These are phyloP conservation scores for Glaucomys volans DNA, from an alignment of 2,113 vertebrate species.

Conservation along the genomic window DNA sequence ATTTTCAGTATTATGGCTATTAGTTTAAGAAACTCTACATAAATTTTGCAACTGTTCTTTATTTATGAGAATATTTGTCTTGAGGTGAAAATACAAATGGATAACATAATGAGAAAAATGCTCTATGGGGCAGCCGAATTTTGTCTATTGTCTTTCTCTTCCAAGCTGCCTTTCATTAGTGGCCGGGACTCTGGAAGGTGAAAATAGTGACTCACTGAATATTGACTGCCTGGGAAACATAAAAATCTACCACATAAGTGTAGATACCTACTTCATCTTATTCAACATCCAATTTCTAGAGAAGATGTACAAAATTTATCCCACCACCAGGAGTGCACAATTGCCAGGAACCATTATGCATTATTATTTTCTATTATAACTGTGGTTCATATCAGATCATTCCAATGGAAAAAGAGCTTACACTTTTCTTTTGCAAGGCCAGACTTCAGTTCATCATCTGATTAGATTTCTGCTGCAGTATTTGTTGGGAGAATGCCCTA, in stretches of 20 bases:
- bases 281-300: not conserved
- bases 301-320: not conserved
- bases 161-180: constrained; percentile 55
- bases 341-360: not conserved
- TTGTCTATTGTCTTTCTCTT: constrained; percentile 59
- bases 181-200: not conserved
- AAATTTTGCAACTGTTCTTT: not conserved
- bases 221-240: constrained; percentile 19
- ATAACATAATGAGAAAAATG: not conserved
- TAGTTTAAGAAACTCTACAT: not conserved
- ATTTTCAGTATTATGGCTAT: not conserved
- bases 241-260: not conserved
- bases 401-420: constrained; percentile 13
- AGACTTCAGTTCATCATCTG: not conserved
- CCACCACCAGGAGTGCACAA: not conserved
- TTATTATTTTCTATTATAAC: constrained; percentile 46
- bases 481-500: constrained; percentile 41
- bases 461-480: constrained; percentile 40
- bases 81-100: not conserved
- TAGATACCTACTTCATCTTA: not conserved
- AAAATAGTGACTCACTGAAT: not conserved
- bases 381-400: constrained; percentile 39
- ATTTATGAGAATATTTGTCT: not conserved
- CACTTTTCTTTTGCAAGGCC: constrained; percentile 9
- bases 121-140: constrained; percentile 28